Percentiles rank a stretch among this genome's conserved stretches.
These are phyloP conservation scores for Epistrophella euchroma DNA, from an alignment of 2,888 invertebrate species.

Conservation along the genomic window DNA sequence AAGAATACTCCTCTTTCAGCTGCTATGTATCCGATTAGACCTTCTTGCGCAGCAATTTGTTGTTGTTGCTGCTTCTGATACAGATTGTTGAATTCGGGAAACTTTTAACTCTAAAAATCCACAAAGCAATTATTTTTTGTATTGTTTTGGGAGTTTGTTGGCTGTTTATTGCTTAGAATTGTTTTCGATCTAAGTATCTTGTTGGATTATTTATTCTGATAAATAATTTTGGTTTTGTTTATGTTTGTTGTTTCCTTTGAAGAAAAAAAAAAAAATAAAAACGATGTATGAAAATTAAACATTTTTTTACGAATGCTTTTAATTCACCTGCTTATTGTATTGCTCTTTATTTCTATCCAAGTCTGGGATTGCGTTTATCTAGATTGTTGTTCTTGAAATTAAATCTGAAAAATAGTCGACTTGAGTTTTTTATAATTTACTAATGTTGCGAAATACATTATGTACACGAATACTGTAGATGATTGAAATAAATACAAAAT, in stretches of 20 bases:
- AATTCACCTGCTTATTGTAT: not conserved
- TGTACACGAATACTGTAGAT: too few species aligned
- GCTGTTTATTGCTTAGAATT: not conserved
- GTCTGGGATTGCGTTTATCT: not conserved
- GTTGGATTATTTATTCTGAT: not conserved
- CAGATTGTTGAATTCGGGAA: constrained; percentile 71
- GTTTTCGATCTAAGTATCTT: not conserved
- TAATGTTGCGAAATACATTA: too few species aligned
- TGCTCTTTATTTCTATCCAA: not conserved
- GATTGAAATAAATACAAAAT: too few species aligned
- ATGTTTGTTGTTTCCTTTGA: not conserved
- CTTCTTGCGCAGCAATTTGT: constrained; percentile 63
- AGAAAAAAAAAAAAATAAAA: not conserved
- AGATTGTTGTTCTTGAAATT: not conserved
- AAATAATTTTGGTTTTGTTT: not conserved
- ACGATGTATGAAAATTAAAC: not conserved
- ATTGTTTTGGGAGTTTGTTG: not conserved
- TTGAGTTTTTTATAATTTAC: not conserved
- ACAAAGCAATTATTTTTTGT: not conserved
- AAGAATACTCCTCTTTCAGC: constrained; percentile 70
- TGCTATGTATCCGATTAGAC: constrained; percentile 69
- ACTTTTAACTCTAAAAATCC: constrained; percentile 42
- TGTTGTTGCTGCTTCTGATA: constrained; percentile 74
- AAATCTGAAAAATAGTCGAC: not conserved
- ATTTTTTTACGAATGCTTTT: not conserved